phyloP scores from a whole-genome alignment of 2,113 vertebrate genomes.

The Microcebus jonahi region DNA sequence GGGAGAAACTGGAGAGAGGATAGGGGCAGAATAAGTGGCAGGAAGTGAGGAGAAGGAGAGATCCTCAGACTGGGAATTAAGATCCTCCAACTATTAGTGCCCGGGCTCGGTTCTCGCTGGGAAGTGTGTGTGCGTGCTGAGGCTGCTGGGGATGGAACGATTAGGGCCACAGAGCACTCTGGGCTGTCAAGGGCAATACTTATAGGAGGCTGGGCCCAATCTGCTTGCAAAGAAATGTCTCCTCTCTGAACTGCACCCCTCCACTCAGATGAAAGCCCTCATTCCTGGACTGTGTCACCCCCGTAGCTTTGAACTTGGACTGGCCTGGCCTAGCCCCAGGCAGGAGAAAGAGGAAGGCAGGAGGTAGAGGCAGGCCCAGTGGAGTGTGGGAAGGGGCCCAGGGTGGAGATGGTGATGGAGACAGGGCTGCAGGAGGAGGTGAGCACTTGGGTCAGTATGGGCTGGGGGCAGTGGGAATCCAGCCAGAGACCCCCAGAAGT shows the following conservation, averaged over 20 bases:
- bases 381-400: neutral
- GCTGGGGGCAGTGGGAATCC: neutral
- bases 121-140: neutral
- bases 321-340: neutral
- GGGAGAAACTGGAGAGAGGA: neutral
- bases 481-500: neutral
- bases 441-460: neutral
- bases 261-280: neutral
- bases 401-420: neutral
- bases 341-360: neutral
- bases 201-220: neutral
- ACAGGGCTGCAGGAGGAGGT: neutral
- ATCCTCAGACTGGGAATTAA: neutral
- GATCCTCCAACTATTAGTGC: neutral
- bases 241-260: neutral
- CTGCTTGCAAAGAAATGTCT: neutral
- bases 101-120: neutral
- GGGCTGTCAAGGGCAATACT: neutral
- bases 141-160: neutral
- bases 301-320: neutral
- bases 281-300: neutral
- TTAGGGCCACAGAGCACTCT: neutral
- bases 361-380: neutral
- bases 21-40: neutral
- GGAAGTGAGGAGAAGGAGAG: neutral